Evolutionary conservation across 2,797 vertebrate species (phyloP).

Genomic region (Vultur gryphus): DNA sequence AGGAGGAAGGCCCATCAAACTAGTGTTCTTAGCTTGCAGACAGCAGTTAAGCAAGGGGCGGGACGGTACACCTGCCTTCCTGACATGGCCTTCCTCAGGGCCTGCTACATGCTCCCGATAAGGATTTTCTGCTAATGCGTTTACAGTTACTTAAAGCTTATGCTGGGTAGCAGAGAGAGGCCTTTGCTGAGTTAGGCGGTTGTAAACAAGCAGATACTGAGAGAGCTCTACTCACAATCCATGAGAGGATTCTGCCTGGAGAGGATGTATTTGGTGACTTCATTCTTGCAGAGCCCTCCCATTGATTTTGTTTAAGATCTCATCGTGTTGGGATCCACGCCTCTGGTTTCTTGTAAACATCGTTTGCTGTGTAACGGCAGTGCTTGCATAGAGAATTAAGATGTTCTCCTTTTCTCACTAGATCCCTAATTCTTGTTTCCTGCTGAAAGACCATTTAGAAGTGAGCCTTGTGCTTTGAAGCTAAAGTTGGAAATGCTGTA

Average conservation of each 20-base stretch:
- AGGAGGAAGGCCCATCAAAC: neutral
- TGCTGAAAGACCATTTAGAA: neutral
- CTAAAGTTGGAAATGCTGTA: neutral
- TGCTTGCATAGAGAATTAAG: neutral
- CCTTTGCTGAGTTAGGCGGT: neutral
- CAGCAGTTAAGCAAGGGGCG: neutral
- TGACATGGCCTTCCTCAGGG: neutral
- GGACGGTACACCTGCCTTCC: neutral
- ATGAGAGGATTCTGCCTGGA: slow-evolving; percentile 7
- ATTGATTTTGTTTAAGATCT: neutral
- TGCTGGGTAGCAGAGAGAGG: neutral
- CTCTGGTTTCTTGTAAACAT: neutral
- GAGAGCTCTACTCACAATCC: neutral
- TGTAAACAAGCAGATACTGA: slow-evolving; percentile 10
- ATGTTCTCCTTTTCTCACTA: neutral
- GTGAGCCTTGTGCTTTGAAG: neutral
- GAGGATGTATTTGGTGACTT: slow-evolving; percentile 1
- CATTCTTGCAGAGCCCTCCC: neutral
- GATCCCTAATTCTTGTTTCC: neutral
- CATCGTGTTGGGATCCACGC: neutral
- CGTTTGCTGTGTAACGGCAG: neutral
- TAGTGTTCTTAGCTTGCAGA: neutral
- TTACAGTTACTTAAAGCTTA: neutral
- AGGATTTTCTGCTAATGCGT: neutral
- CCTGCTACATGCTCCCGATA: neutral